These are phyloP conservation scores for Atrina japonica DNA, from an alignment of 2,888 invertebrate genomes.

Conservation along the genomic window DNA sequence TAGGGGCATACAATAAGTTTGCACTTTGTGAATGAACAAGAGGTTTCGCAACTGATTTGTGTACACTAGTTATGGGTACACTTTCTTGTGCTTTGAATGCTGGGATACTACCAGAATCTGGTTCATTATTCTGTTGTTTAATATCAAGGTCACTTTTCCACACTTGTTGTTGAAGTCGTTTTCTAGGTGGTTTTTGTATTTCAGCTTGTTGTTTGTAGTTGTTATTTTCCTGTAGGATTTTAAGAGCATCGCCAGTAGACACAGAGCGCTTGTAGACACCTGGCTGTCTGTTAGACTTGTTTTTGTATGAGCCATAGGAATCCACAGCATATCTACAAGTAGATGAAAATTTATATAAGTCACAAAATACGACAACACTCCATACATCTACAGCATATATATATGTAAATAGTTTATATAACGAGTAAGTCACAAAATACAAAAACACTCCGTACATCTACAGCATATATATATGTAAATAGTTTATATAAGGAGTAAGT, in stretches of 20 bases:
- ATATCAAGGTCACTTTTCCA: slow-evolving; percentile 33
- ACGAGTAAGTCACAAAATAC: too few relatives aligned
- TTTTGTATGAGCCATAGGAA: slow-evolving; percentile 69
- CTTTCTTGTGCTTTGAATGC: slow-evolving; percentile 49
- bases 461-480: too few relatives aligned
- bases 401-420: too few relatives aligned
- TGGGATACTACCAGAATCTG: slow-evolving; percentile 44
- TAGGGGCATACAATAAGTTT: slow-evolving; percentile 35
- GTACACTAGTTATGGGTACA: slow-evolving; percentile 39
- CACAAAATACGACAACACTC: too few relatives aligned
- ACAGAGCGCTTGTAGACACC: slow-evolving; percentile 68
- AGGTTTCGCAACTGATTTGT: slow-evolving; percentile 51
- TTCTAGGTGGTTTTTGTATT: slow-evolving; percentile 41
- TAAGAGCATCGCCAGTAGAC: slow-evolving; percentile 60
- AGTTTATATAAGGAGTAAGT: too few relatives aligned
- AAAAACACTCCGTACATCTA: too few relatives aligned
- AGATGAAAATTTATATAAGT: too few relatives aligned
- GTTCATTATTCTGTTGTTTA: slow-evolving; percentile 12
- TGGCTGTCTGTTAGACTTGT: slow-evolving; percentile 60
- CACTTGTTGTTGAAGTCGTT: slow-evolving; percentile 28
- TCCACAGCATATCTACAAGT: slow-evolving; percentile 73
- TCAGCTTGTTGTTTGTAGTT: slow-evolving; percentile 41
- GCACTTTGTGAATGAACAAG: slow-evolving; percentile 39
- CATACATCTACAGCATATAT: too few relatives aligned
- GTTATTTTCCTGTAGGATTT: slow-evolving; percentile 43